These are phyloP conservation scores for Bucorvus abyssinicus DNA, from an alignment of 2,797 vertebrate species.

Conservation along the genomic window DNA sequence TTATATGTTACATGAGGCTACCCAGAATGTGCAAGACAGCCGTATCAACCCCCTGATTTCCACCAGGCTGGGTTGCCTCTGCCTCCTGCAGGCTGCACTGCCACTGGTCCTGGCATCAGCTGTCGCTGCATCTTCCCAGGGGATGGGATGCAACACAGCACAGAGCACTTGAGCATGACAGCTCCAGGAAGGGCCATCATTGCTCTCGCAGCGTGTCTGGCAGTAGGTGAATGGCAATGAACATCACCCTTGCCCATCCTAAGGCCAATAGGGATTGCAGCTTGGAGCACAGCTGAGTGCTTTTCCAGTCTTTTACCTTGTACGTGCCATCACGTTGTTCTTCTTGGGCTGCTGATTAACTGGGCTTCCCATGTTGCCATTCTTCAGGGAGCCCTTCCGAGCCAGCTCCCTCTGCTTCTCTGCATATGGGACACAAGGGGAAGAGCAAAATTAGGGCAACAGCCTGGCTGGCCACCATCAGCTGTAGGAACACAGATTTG, in stretches of 20 bases:
- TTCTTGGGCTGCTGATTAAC: slow-evolving; percentile 99
- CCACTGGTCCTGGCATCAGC: not conserved
- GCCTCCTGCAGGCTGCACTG: not conserved
- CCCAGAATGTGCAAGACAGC: not conserved
- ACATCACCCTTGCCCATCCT: not conserved
- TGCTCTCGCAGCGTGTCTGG: fast-evolving
- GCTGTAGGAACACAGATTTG: not conserved
- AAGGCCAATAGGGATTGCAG: not conserved
- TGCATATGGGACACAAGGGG: slow-evolving; percentile 67
- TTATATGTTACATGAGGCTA: not conserved
- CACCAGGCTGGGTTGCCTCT: not conserved
- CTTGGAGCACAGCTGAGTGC: not conserved
- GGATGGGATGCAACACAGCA: not conserved
- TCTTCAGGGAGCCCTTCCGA: slow-evolving; percentile 95
- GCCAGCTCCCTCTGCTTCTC: slow-evolving; percentile 97
- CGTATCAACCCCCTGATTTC: fast-evolving
- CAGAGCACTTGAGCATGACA: not conserved
- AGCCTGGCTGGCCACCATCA: not conserved
- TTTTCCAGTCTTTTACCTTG: slow-evolving; percentile 83
- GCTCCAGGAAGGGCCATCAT: not conserved
- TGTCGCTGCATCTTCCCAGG: not conserved
- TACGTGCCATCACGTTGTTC: slow-evolving; percentile 97
- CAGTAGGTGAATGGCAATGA: not conserved
- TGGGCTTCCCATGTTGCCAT: slow-evolving; percentile 92
- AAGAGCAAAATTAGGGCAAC: slow-evolving; percentile 24